Evolutionary conservation across 2,797 vertebrate species (phyloP).

Genomic region (Pelodytes ibericus): DNA sequence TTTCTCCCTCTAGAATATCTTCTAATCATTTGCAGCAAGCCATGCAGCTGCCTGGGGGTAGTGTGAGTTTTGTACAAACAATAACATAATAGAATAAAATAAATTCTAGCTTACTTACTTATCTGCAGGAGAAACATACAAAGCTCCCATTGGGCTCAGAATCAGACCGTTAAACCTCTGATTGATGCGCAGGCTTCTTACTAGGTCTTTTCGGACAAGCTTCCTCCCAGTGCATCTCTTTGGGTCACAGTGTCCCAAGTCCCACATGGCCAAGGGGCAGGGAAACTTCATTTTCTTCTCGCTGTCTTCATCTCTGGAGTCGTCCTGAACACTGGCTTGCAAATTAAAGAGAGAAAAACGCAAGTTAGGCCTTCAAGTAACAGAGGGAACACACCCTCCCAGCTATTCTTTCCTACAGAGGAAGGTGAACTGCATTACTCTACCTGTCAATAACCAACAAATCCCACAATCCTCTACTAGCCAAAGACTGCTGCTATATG

Average conservation of each 20-base stretch:
- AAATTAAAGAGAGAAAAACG: not conserved
- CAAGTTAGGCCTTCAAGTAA: not conserved
- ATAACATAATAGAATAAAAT: too few species aligned
- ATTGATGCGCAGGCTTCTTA: constrained; percentile 82
- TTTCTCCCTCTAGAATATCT: too few species aligned
- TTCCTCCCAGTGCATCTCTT: constrained; percentile 94
- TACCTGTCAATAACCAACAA: too few species aligned
- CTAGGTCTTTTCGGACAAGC: constrained; percentile 86
- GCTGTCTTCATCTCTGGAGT: constrained; percentile 61
- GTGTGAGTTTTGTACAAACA: too few species aligned
- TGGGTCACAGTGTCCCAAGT: constrained; percentile 94
- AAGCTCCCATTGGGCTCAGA: constrained; percentile 86
- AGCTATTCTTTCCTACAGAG: too few species aligned
- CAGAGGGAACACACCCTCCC: too few species aligned
- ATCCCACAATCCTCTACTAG: too few species aligned
- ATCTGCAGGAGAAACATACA: constrained; percentile 87
- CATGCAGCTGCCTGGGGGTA: too few species aligned
- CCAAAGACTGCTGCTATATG: too few species aligned
- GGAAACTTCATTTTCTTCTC: constrained; percentile 70
- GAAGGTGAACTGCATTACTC: too few species aligned
- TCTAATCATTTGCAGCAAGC: too few species aligned
- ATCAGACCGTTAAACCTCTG: constrained; percentile 90
- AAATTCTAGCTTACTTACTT: constrained; percentile 81
- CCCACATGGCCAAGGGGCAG: constrained; percentile 93
- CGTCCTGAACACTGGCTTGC: constrained; percentile 73